Conservation (phyloP, 2,888 invertebrate species). For the Xylota segnis region DNA sequence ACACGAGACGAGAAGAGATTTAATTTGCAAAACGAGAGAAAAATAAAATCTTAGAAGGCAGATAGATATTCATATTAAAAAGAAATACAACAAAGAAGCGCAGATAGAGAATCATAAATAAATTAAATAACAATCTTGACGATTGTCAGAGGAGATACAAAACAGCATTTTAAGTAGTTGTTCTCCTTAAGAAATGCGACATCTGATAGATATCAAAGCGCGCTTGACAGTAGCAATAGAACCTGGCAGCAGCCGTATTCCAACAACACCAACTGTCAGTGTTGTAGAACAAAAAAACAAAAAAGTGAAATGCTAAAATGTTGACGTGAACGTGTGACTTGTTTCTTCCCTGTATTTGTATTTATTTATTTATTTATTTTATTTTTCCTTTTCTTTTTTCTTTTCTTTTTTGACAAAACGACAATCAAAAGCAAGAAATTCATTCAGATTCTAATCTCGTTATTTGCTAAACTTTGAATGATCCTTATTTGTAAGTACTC, state of each 20-base stretch:
- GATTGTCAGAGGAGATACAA: slow-evolving; percentile 61
- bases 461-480: slow-evolving; percentile 12
- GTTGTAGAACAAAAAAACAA: slow-evolving; percentile 5
- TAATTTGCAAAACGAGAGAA: slow-evolving; percentile 41
- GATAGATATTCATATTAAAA: slow-evolving; percentile 1
- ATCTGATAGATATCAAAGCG: slow-evolving; percentile 53
- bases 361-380: too few relatives aligned
- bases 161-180: slow-evolving; percentile 70
- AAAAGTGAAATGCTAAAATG: slow-evolving; percentile 21
- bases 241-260: slow-evolving; percentile 19
- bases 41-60: slow-evolving; percentile 16
- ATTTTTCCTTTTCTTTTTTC: slow-evolving; percentile 4
- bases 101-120: slow-evolving; percentile 62
- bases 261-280: slow-evolving; percentile 14
- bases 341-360: slow-evolving; percentile 5
- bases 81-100: slow-evolving; percentile 32
- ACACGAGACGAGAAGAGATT: slow-evolving; percentile 22
- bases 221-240: slow-evolving; percentile 45
- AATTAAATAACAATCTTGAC: slow-evolving; percentile 65
- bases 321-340: slow-evolving; percentile 24
- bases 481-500: slow-evolving; percentile 7
- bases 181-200: slow-evolving; percentile 61
- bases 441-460: slow-evolving; percentile 43
- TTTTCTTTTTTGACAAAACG: slow-evolving; percentile 24
- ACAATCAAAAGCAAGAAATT: slow-evolving; percentile 6